These are phyloP conservation scores for Rhagonycha lutea DNA, from an alignment of 2,888 invertebrate species.

Conservation along the genomic window DNA sequence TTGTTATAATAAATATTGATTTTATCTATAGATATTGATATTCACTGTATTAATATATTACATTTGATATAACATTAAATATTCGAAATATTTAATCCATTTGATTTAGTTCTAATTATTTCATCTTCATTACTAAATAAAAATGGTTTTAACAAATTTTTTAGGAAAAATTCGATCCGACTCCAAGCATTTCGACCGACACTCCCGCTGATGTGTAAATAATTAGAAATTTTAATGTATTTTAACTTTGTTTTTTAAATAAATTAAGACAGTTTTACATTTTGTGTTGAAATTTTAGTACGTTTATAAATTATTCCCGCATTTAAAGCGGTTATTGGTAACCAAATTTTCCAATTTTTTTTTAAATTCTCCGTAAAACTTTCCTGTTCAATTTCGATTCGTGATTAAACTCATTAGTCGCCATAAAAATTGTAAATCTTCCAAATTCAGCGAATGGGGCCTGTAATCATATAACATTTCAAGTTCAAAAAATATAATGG, in stretches of 20 bases:
- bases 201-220: background rate
- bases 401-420: conserved; percentile 18
- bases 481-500: conserved; percentile 40
- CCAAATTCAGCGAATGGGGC: conserved; percentile 37
- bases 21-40: too few relatives aligned
- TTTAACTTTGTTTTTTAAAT: background rate
- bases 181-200: background rate
- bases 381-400: background rate
- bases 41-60: too few relatives aligned
- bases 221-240: background rate
- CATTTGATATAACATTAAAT: too few relatives aligned
- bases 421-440: conserved; percentile 33
- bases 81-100: too few relatives aligned
- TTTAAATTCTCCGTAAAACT: background rate
- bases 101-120: too few relatives aligned
- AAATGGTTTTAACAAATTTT: background rate
- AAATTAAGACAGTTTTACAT: background rate
- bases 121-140: too few relatives aligned
- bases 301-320: background rate
- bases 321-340: background rate
- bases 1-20: too few relatives aligned
- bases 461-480: conserved; percentile 42
- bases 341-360: background rate
- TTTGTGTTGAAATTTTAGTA: background rate
- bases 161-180: background rate